These are phyloP conservation scores for Orbicella faveolata DNA, from an alignment of 64 coral and sea anemone species.

Conservation along the genomic window DNA sequence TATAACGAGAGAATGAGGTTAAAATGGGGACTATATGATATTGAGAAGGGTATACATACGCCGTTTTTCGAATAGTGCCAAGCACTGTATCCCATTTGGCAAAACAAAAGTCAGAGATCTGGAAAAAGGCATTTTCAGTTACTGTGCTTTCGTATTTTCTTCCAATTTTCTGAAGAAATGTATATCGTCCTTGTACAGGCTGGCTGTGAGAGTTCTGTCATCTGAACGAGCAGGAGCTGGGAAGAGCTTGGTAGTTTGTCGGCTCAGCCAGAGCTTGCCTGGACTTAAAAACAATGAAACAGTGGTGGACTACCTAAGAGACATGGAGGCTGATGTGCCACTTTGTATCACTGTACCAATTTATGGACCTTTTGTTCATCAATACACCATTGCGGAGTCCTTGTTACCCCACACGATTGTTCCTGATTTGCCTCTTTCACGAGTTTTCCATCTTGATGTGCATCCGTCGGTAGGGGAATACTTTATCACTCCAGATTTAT, in stretches of 20 bases:
- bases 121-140: neutral
- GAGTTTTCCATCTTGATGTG: slow-evolving; percentile 90
- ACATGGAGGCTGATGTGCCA: slow-evolving; percentile 2
- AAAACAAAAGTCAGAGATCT: no score
- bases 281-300: slow-evolving; percentile 22
- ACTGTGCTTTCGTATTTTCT: neutral
- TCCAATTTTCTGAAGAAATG: neutral
- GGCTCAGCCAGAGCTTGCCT: slow-evolving; percentile 1
- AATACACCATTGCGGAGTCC: slow-evolving; percentile 34
- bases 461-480: slow-evolving; percentile 73
- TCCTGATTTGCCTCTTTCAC: slow-evolving; percentile 82
- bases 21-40: no score
- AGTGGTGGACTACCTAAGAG: neutral
- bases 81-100: no score
- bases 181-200: neutral
- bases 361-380: slow-evolving; percentile 68
- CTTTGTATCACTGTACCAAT: slow-evolving; percentile 55
- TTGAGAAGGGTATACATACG: no score
- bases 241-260: slow-evolving; percentile 30
- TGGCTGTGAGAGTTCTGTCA: slow-evolving; percentile 51
- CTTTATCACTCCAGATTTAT: neutral
- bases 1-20: no score
- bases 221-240: slow-evolving; percentile 50
- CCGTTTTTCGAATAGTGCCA: no score
- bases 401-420: slow-evolving; percentile 58